These are phyloP conservation scores for Hyaena hyaena DNA, from an alignment of 2,113 vertebrate genomes.

Conservation along the genomic window DNA sequence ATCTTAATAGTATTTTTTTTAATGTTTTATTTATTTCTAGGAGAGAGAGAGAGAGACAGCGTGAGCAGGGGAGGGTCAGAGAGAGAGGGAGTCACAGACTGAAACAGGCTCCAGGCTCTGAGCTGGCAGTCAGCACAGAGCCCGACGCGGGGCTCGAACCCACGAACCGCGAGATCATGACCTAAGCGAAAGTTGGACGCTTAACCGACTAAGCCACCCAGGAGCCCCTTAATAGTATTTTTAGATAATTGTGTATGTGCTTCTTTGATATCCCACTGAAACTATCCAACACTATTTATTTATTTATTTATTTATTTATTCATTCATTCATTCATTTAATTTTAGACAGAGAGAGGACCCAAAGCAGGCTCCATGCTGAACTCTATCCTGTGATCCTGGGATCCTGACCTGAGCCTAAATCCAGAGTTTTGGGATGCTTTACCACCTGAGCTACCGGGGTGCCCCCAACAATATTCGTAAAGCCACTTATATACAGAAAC, in stretches of 20 bases:
- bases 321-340: too few relatives aligned
- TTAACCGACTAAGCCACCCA: too few relatives aligned
- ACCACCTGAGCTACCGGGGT: not conserved
- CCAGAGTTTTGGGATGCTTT: not conserved
- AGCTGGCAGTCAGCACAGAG: too few relatives aligned
- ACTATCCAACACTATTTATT: not conserved
- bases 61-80: too few relatives aligned
- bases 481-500: not conserved
- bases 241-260: not conserved
- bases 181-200: too few relatives aligned
- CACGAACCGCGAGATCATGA: too few relatives aligned
- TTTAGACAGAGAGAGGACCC: not conserved
- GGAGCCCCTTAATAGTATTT: not conserved
- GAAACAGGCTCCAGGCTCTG: too few relatives aligned
- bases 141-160: too few relatives aligned
- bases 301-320: not conserved
- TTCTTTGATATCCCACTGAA: not conserved
- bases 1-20: not conserved
- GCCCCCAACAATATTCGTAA: not conserved
- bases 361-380: not conserved
- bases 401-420: not conserved
- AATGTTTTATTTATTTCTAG: too few relatives aligned
- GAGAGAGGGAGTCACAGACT: too few relatives aligned
- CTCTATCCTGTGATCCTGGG: not conserved
- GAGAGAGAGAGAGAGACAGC: too few relatives aligned